phyloP scores from a whole-genome alignment of 1,140 invertebrate genomes.

The Lordiphosa stackelbergi region DNA sequence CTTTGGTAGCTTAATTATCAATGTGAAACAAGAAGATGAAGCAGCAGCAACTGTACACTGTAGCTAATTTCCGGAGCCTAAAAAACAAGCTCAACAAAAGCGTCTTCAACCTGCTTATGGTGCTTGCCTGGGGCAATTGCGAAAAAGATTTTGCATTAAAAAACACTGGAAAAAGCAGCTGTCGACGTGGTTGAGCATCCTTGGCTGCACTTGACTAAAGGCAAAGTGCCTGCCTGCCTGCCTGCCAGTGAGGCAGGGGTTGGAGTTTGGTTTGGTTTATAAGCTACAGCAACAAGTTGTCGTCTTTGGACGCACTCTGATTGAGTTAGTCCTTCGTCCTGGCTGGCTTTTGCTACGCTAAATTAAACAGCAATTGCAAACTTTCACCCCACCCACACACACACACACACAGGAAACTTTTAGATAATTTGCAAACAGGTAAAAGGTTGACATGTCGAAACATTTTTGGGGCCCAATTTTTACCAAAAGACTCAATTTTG shows the following conservation, averaged over 20 bases:
- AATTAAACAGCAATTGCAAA: slow-evolving; percentile 75
- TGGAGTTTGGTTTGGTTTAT: slow-evolving; percentile 23
- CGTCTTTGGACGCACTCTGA: slow-evolving; percentile 45
- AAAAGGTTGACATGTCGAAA: slow-evolving; percentile 4
- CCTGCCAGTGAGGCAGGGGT: slow-evolving; percentile 4
- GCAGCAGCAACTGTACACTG: slow-evolving; percentile 22
- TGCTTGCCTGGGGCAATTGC: slow-evolving; percentile 13
- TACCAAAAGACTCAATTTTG: slow-evolving; percentile 38
- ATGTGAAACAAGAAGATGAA: background rate
- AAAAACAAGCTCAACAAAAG: slow-evolving; percentile 10
- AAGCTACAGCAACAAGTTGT: slow-evolving; percentile 63
- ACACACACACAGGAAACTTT: slow-evolving; percentile 30
- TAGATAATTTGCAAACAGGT: slow-evolving; percentile 52
- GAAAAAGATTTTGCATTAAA: slow-evolving; percentile 30
- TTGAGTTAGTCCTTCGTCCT: slow-evolving; percentile 51
- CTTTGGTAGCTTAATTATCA: background rate
- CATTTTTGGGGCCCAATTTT: slow-evolving; percentile 20
- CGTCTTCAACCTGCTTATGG: slow-evolving; percentile 9
- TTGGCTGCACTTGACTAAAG: slow-evolving; percentile 52
- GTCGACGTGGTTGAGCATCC: slow-evolving; percentile 31
- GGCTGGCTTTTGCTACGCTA: slow-evolving; percentile 46
- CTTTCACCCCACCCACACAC: slow-evolving; percentile 35
- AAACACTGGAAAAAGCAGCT: slow-evolving; percentile 8
- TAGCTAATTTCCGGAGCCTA: slow-evolving; percentile 49
- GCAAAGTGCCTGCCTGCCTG: slow-evolving; percentile 61